A percentile compares a stretch with the other conserved stretches of the same genome.
These are phyloP conservation scores for Amphipoea oculea DNA, from an alignment of 2,888 invertebrate species.

Conservation along the genomic window DNA sequence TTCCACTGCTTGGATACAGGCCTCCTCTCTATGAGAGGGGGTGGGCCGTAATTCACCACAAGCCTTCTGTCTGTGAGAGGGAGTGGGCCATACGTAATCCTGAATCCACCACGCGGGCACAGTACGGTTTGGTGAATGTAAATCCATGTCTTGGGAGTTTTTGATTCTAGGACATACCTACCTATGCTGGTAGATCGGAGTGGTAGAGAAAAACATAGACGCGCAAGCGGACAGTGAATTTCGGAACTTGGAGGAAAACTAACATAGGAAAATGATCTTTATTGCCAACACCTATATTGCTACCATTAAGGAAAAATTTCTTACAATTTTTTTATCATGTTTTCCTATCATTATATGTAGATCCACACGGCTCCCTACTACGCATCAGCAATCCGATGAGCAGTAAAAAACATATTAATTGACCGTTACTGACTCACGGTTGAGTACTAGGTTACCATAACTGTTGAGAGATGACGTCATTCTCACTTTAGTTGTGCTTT, in stretches of 20 bases:
- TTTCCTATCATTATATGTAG: neutral
- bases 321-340: neutral
- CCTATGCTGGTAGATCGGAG: too few species aligned
- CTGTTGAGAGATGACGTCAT: slow-evolving; percentile 67
- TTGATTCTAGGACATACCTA: too few species aligned
- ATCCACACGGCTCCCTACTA: slow-evolving; percentile 10
- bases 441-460: slow-evolving; percentile 68
- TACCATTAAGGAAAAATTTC: neutral
- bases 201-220: neutral
- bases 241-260: neutral
- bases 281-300: neutral
- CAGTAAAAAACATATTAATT: slow-evolving; percentile 55
- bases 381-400: slow-evolving; percentile 42
- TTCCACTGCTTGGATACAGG: too few species aligned
- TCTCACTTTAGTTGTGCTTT: neutral
- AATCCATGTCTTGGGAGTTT: too few species aligned
- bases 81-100: too few species aligned
- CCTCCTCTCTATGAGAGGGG: too few species aligned
- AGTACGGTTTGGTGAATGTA: too few species aligned
- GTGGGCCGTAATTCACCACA: too few species aligned
- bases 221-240: too few species aligned
- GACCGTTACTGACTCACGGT: slow-evolving; percentile 65
- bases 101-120: too few species aligned
- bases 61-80: too few species aligned
- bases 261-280: neutral